These are phyloP conservation scores for Oxystoma pomonae DNA, from an alignment of 2,888 invertebrate species.

Conservation along the genomic window DNA sequence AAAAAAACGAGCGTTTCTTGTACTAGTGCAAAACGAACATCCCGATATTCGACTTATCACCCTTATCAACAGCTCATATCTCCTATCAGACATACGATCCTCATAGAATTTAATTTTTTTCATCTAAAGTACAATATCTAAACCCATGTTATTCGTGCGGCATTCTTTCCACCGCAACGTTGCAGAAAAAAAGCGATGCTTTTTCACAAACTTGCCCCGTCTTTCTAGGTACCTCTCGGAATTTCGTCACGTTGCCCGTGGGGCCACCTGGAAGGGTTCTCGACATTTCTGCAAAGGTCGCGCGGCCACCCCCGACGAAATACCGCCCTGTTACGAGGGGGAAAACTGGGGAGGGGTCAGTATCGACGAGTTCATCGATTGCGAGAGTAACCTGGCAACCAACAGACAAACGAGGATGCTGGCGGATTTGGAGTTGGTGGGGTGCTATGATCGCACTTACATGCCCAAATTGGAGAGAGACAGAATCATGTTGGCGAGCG, in stretches of 20 bases:
- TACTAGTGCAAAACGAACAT: too few species aligned
- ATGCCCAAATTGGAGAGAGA: slow-evolving; percentile 73
- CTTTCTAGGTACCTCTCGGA: slow-evolving; percentile 76
- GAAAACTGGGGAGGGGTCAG: slow-evolving; percentile 87
- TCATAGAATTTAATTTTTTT: too few species aligned
- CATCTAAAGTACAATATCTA: too few species aligned
- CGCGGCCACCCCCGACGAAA: slow-evolving; percentile 72
- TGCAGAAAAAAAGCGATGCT: too few species aligned
- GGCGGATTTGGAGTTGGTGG: slow-evolving; percentile 86
- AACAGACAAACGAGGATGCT: slow-evolving; percentile 98
- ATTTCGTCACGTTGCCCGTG: slow-evolving; percentile 93
- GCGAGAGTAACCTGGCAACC: slow-evolving; percentile 89
- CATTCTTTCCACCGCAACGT: too few species aligned
- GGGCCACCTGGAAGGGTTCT: slow-evolving; percentile 92
- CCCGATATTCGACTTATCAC: too few species aligned
- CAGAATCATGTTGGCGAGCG: slow-evolving; percentile 86
- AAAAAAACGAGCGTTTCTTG: not conserved
- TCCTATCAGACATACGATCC: too few species aligned
- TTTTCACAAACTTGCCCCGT: not conserved
- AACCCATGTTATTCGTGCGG: too few species aligned
- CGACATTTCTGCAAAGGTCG: slow-evolving; percentile 71
- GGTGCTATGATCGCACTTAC: slow-evolving; percentile 87
- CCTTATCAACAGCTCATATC: too few species aligned
- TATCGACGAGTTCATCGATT: slow-evolving; percentile 85
- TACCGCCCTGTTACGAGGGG: slow-evolving; percentile 76